Evolutionary conservation across 1,140 invertebrate genomes (phyloP).

Genomic region (Aphaenogaster ashmeadi): DNA sequence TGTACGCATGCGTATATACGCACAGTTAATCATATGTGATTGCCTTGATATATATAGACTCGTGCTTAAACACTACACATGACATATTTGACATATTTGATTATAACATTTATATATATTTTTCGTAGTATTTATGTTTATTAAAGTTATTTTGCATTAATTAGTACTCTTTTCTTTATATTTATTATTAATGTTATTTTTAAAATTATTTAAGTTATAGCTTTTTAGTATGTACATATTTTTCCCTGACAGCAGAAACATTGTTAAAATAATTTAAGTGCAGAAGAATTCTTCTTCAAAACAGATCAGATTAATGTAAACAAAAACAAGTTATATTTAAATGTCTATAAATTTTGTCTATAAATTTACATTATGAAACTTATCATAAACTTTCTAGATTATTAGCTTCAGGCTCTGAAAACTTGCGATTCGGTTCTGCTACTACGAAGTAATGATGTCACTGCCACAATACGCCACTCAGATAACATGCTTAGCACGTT

Average conservation of each 20-base stretch:
- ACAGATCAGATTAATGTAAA: not conserved
- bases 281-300: not conserved
- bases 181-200: not conserved
- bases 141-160: not conserved
- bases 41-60: not conserved
- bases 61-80: not conserved
- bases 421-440: not conserved
- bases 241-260: not conserved
- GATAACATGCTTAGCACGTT: conserved; percentile 13
- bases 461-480: conserved; percentile 5
- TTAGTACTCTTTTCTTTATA: not conserved
- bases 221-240: not conserved
- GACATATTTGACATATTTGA: not conserved
- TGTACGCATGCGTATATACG: conserved; percentile 3
- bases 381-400: not conserved
- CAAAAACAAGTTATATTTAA: not conserved
- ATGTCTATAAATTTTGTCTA: not conserved
- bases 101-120: not conserved
- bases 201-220: not conserved
- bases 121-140: not conserved
- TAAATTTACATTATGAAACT: not conserved
- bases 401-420: not conserved
- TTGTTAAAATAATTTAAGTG: not conserved
- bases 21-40: not conserved
- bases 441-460: not conserved